These are phyloP conservation scores for Anoplophora glabripennis DNA, from an alignment of 1,140 invertebrate species.

Conservation along the genomic window DNA sequence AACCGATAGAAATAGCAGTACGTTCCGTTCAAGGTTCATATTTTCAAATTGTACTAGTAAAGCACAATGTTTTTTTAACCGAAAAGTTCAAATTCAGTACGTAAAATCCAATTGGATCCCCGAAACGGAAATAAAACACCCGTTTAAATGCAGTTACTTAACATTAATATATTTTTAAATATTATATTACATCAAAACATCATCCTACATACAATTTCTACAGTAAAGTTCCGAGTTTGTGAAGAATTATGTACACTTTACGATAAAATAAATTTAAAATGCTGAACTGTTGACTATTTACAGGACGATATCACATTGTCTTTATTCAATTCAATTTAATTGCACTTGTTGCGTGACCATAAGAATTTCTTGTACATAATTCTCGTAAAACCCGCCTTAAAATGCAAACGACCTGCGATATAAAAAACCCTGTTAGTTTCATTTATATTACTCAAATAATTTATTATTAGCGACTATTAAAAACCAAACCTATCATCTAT, in stretches of 20 bases:
- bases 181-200: slow-evolving; percentile 19
- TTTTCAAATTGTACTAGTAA: too few species aligned
- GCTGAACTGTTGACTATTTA: slow-evolving; percentile 9
- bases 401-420: slow-evolving; percentile 24
- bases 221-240: slow-evolving; percentile 19
- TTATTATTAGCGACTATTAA: neutral
- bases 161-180: slow-evolving; percentile 24
- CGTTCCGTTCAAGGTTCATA: too few species aligned
- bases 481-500: slow-evolving; percentile 24
- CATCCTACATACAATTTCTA: slow-evolving; percentile 24
- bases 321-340: slow-evolving; percentile 8
- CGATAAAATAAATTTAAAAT: slow-evolving; percentile 17
- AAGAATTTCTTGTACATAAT: slow-evolving; percentile 14
- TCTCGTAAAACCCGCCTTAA: slow-evolving; percentile 15
- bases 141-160: slow-evolving; percentile 20
- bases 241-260: slow-evolving; percentile 21
- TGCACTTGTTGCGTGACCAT: slow-evolving; percentile 14
- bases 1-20: too few species aligned
- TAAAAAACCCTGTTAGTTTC: slow-evolving; percentile 24
- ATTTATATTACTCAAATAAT: slow-evolving; percentile 13
- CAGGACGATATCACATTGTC: slow-evolving; percentile 12
- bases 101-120: neutral
- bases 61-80: slow-evolving; percentile 2
- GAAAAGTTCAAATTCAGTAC: neutral
- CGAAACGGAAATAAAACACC: neutral